Percentiles rank a stretch among this genome's conserved stretches.
These are phyloP conservation scores for Eciton burchellii DNA, from an alignment of 1,140 invertebrate species.

Conservation along the genomic window DNA sequence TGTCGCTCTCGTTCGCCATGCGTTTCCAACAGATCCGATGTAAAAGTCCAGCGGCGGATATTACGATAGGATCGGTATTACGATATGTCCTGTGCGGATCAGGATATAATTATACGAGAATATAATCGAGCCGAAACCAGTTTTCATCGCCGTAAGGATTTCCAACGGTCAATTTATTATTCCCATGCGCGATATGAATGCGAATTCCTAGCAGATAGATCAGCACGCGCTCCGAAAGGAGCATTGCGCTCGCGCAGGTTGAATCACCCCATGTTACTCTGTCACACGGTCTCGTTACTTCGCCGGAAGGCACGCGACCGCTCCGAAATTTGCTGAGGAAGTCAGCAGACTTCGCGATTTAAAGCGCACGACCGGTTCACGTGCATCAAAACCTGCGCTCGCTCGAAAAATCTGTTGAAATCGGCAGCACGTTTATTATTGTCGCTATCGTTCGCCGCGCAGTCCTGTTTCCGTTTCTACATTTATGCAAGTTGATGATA, in stretches of 20 bases:
- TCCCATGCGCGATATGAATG: slow-evolving; percentile 59
- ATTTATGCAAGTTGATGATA: slow-evolving; percentile 12
- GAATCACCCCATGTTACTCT: slow-evolving; percentile 35
- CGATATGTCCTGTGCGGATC: slow-evolving; percentile 39
- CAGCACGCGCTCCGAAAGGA: slow-evolving; percentile 57
- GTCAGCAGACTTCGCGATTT: neutral
- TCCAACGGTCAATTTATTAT: slow-evolving; percentile 63
- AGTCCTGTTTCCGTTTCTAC: slow-evolving; percentile 24
- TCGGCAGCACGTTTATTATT: neutral
- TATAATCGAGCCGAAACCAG: slow-evolving; percentile 50
- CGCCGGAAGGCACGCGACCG: neutral
- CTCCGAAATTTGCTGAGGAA: neutral
- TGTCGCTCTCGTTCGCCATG: neutral
- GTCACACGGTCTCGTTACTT: slow-evolving; percentile 9
- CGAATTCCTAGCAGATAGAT: slow-evolving; percentile 68
- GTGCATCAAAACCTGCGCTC: slow-evolving; percentile 14
- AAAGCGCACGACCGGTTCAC: neutral
- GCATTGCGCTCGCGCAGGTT: slow-evolving; percentile 41
- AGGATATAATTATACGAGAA: slow-evolving; percentile 36
- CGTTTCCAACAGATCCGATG: neutral
- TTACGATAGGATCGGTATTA: slow-evolving; percentile 52
- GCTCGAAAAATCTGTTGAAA: neutral
- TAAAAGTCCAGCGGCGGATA: slow-evolving; percentile 50
- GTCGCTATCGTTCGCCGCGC: slow-evolving; percentile 9
- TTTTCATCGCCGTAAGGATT: slow-evolving; percentile 53